phyloP scores from a whole-genome alignment of 2,888 invertebrate species.

The Tanytarsus gracilentus region DNA sequence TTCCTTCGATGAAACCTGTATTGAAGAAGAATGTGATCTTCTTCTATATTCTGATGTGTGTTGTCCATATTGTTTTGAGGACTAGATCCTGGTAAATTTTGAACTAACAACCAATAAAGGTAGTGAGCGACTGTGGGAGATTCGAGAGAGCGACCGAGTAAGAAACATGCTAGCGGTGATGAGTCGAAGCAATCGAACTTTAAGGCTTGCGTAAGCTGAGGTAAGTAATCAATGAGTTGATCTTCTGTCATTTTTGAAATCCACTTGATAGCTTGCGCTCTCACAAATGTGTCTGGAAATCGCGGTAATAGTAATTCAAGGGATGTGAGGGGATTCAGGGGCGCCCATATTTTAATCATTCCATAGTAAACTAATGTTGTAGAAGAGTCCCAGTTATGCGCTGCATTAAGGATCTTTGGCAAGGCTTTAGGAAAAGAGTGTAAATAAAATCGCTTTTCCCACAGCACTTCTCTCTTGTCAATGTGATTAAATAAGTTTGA shows the following conservation, averaged over 20 bases:
- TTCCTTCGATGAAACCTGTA: conserved; percentile 67
- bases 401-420: conserved; percentile 76
- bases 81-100: conserved; percentile 68
- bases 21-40: conserved; percentile 57
- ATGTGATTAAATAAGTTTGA: conserved; percentile 36
- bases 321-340: conserved; percentile 78
- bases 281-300: conserved; percentile 85
- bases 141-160: conserved; percentile 71
- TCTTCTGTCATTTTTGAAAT: conserved; percentile 72
- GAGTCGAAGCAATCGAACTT: conserved; percentile 87
- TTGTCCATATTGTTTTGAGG: conserved; percentile 61
- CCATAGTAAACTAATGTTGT: conserved; percentile 78
- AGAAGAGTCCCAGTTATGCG: conserved; percentile 86
- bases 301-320: conserved; percentile 86
- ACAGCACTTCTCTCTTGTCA: conserved; percentile 58
- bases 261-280: conserved; percentile 75
- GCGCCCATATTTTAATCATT: conserved; percentile 79
- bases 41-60: conserved; percentile 35
- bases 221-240: conserved; percentile 82
- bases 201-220: conserved; percentile 85
- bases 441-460: conserved; percentile 89
- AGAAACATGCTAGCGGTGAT: conserved; percentile 71
- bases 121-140: conserved; percentile 90
- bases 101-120: conserved; percentile 86
- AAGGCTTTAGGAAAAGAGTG: conserved; percentile 74